Percentiles rank a stretch among this genome's conserved stretches.
phyloP scores from a whole-genome alignment of 2,888 invertebrate genomes.

The Sepiola atlantica region DNA sequence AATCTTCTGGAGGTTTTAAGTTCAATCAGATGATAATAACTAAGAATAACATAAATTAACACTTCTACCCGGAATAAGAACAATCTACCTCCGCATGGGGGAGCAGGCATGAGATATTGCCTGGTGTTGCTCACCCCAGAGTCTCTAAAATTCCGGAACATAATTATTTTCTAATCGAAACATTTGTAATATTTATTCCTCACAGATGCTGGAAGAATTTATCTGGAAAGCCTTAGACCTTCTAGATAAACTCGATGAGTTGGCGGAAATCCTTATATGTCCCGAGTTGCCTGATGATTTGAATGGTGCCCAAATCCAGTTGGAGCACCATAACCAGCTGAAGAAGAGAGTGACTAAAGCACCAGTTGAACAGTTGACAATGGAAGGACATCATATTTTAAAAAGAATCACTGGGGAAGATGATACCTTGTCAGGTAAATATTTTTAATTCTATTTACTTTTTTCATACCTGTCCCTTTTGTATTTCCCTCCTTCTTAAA shows the following conservation, averaged over 20 bases:
- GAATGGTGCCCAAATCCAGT: constrained; percentile 89
- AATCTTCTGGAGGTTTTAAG: too few species aligned
- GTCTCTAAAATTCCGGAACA: too few species aligned
- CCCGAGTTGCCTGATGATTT: constrained; percentile 97
- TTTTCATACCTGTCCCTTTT: neutral
- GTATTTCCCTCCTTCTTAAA: neutral
- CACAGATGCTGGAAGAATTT: constrained; percentile 91
- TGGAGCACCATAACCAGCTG: constrained; percentile 91
- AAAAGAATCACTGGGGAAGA: constrained; percentile 75
- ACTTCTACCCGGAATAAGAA: too few species aligned
- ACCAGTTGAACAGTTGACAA: constrained; percentile 93
- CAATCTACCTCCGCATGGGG: too few species aligned
- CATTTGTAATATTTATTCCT: constrained; percentile 51
- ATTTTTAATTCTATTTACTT: neutral
- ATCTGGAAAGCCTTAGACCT: constrained; percentile 96
- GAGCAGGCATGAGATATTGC: too few species aligned
- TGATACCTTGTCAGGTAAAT: constrained; percentile 56
- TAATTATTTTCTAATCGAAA: neutral
- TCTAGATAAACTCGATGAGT: constrained; percentile 91
- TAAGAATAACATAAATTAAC: too few species aligned
- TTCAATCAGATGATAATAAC: too few species aligned
- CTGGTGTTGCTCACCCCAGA: too few species aligned
- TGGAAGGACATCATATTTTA: constrained; percentile 84
- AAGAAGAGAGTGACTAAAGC: constrained; percentile 94
- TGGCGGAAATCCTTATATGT: constrained; percentile 92